Conservation (phyloP, 1,140 invertebrate genomes). For the Lepidurus arcticus region DNA sequence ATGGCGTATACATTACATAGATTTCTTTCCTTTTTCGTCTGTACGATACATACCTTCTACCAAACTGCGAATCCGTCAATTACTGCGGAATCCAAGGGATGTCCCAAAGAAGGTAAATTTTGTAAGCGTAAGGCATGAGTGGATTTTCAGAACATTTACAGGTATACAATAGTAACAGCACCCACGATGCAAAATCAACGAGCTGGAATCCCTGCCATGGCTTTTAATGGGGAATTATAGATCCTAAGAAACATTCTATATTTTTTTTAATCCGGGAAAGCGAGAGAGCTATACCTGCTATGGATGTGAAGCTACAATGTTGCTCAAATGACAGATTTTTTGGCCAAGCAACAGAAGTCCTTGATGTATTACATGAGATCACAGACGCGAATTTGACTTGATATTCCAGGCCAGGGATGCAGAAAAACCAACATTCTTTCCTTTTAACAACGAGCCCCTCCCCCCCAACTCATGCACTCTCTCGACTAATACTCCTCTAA, state of each 20-base stretch:
- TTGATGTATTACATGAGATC: conserved; percentile 22
- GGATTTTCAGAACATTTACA: neutral
- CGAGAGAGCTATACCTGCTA: neutral
- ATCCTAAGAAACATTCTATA: no score
- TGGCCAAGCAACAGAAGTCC: conserved; percentile 9
- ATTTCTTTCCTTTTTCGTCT: no score
- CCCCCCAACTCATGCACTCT: neutral
- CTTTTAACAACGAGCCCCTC: neutral
- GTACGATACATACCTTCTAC: no score
- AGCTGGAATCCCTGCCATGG: neutral
- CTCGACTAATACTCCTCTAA: neutral
- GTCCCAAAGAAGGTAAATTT: neutral
- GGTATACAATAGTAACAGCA: neutral
- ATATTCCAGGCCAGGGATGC: conserved; percentile 17
- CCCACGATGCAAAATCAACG: neutral
- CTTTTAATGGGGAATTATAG: neutral
- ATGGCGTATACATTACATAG: no score
- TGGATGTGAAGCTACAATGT: neutral
- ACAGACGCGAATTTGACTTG: conserved; percentile 2
- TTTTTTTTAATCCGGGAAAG: neutral
- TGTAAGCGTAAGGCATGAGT: conserved; percentile 16
- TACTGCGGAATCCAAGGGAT: neutral
- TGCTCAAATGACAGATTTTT: neutral
- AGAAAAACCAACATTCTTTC: conserved; percentile 6
- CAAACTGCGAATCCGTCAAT: no score